Evolutionary conservation across 2,797 vertebrate species (phyloP).

Genomic region (Pristis pectinata): DNA sequence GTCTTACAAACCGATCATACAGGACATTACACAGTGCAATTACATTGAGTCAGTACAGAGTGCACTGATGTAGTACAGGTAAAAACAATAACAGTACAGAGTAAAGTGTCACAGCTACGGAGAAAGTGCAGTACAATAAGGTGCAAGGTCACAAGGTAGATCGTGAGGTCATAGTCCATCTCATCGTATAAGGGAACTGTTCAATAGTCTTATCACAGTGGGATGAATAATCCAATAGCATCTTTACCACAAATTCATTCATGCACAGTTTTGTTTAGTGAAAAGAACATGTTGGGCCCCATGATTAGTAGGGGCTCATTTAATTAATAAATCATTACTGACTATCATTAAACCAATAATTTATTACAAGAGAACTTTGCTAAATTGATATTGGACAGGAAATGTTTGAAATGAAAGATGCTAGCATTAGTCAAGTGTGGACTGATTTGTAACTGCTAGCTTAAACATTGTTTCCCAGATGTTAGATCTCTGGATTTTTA

Average conservation of each 20-base stretch:
- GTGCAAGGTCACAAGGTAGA: too few species aligned
- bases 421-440: not conserved
- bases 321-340: not conserved
- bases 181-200: too few species aligned
- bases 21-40: too few species aligned
- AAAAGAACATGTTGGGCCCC: not conserved
- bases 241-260: not conserved
- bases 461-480: slow-evolving; percentile 20
- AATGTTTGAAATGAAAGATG: not conserved
- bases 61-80: too few species aligned
- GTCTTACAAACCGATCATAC: too few species aligned
- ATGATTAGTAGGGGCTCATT: not conserved
- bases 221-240: not conserved
- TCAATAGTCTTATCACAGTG: too few species aligned
- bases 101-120: too few species aligned
- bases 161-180: too few species aligned
- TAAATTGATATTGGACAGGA: not conserved
- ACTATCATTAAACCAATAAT: not conserved
- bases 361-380: not conserved
- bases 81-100: too few species aligned
- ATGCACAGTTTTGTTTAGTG: not conserved
- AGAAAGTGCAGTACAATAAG: too few species aligned
- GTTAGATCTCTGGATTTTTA: slow-evolving; percentile 18
- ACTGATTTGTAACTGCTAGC: slow-evolving; percentile 8
- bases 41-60: too few species aligned